Base-by-base conservation (phyloP, 2,888 invertebrate genomes). In the Trissonchulus sp. region DNA sequence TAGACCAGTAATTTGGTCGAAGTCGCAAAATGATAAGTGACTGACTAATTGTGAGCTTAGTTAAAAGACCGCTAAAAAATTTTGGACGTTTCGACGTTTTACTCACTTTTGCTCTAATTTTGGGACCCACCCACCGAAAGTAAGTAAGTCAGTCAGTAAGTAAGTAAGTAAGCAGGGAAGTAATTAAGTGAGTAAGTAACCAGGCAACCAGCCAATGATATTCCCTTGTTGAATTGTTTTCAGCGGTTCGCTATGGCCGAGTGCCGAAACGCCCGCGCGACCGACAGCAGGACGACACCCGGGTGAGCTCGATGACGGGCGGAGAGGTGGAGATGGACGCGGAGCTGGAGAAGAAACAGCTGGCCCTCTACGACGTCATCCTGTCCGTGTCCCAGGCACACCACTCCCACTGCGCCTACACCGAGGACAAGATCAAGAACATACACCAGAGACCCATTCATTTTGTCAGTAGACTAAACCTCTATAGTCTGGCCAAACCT, bases 171-270 rank as follows among this genome's bases (percentile, higher is more conserved):
- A n/a, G n/a, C n/a, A n/a, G n/a, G n/a, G n/a, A n/a, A n/a, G n/a
- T n/a, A n/a, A n/a, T n/a, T n/a, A n/a, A n/a, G n/a, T n/a, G n/a
- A n/a, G n/a, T n/a, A n/a, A n/a, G n/a, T n/a, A n/a, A n/a, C n/a
- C n/a, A n/a, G n/a, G n/a, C n/a, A n/a, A n/a, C n/a, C n/a, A n/a
- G n/a, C n/a, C n/a, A n/a, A n/a, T n/a, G n/a, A n/a, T n/a, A n/a
- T n/a, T n/a, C n/a, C n/a, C n/a, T n/a, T n/a, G n/a, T n/a, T n/a
- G 2, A 33, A 63, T 76, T 76, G 68, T 62, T 87, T 87, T 68
- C 88, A 94, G 94, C 95, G 84, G 96, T 96, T 79, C 89, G 96
- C 84, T 97, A 97, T 89, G 96, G 97, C 80, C 90, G 96, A 79
- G 95, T 95, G 81, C 96, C 97, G 79, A 97, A 96, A 87, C 89